Conservation (phyloP, 2,888 invertebrate genomes). For the Argyra leucocephala region DNA sequence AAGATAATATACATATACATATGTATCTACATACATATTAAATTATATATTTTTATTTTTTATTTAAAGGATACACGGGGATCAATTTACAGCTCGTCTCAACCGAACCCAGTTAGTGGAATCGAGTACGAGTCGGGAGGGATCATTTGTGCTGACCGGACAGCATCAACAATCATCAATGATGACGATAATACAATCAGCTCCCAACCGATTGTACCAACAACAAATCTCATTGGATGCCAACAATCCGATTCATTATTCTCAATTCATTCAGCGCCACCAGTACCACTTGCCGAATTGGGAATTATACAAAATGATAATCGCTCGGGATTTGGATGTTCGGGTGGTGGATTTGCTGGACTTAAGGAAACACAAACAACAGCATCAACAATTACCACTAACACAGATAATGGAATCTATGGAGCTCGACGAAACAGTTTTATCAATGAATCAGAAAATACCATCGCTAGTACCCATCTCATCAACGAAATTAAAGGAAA, state of each 20-base stretch:
- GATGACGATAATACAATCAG: slow-evolving; percentile 23
- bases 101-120: slow-evolving; percentile 45
- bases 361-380: slow-evolving; percentile 19
- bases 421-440: slow-evolving; percentile 9
- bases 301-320: slow-evolving; percentile 31
- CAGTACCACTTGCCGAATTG: slow-evolving; percentile 45
- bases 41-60: neutral
- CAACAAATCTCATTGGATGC: slow-evolving; percentile 29
- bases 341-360: slow-evolving; percentile 19
- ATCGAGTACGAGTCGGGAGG: slow-evolving; percentile 44
- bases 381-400: slow-evolving; percentile 20
- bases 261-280: slow-evolving; percentile 61
- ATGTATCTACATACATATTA: neutral
- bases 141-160: slow-evolving; percentile 36
- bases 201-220: slow-evolving; percentile 31
- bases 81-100: slow-evolving; percentile 44
- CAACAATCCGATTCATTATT: slow-evolving; percentile 50
- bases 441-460: slow-evolving; percentile 12
- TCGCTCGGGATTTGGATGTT: slow-evolving; percentile 25
- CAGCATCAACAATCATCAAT: slow-evolving; percentile 21
- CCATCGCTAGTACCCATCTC: slow-evolving; percentile 17
- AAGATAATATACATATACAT: neutral
- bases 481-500: slow-evolving; percentile 4
- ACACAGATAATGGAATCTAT: slow-evolving; percentile 14
- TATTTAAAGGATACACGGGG: slow-evolving; percentile 42